Percentiles rank a stretch among this genome's conserved stretches.
phyloP scores from a whole-genome alignment of 2,888 invertebrate species.

The Sturmia bella region DNA sequence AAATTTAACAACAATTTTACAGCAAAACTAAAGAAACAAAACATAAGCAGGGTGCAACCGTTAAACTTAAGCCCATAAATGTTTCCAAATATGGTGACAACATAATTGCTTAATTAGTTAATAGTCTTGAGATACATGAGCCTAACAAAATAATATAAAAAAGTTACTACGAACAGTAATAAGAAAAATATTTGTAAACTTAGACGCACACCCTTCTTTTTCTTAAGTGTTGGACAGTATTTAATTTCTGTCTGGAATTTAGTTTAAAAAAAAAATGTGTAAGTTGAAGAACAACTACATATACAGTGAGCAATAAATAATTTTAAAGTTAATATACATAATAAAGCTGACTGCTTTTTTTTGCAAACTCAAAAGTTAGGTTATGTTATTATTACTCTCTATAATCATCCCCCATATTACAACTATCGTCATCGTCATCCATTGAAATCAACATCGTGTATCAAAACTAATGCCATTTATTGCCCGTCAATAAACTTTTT shows the following conservation, averaged over 20 bases:
- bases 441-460: too few species aligned
- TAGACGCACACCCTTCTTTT: constrained; percentile 9
- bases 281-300: too few species aligned
- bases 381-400: too few species aligned
- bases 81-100: constrained; percentile 74
- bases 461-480: too few species aligned
- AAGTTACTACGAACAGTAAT: constrained; percentile 16
- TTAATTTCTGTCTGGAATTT: neutral
- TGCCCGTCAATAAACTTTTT: too few species aligned
- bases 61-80: constrained; percentile 42
- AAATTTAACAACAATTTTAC: constrained; percentile 45
- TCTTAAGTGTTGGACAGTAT: neutral
- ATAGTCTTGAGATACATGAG: constrained; percentile 69
- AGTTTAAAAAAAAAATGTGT: neutral
- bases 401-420: too few species aligned
- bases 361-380: too few species aligned
- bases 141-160: constrained; percentile 8
- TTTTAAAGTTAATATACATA: too few species aligned
- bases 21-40: constrained; percentile 27
- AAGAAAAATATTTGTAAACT: constrained; percentile 29
- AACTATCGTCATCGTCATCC: too few species aligned
- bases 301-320: too few species aligned
- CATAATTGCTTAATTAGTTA: constrained; percentile 79
- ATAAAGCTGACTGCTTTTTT: too few species aligned
- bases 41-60: constrained; percentile 45